These are phyloP conservation scores for Bos indicus DNA, from an alignment of 2,113 vertebrate species.

Conservation along the genomic window DNA sequence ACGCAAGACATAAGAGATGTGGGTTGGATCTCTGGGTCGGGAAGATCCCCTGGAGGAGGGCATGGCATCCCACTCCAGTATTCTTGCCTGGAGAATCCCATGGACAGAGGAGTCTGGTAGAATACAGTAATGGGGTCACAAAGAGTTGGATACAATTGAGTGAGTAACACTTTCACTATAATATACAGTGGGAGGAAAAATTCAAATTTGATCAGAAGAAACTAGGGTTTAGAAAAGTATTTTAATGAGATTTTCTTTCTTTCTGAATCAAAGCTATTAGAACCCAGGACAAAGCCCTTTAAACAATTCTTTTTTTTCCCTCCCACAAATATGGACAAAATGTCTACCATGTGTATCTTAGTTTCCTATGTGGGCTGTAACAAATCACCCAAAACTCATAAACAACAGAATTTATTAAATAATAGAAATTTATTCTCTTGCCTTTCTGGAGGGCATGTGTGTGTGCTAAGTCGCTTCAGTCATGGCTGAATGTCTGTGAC, in stretches of 20 bases:
- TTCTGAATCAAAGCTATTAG: conserved; percentile 8
- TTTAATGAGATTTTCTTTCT: not conserved
- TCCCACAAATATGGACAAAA: not conserved
- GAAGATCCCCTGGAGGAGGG: not conserved
- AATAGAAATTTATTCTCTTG: not conserved
- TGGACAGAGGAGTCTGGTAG: not conserved
- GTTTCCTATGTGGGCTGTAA: not conserved
- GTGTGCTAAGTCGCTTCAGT: not conserved
- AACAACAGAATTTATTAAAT: not conserved
- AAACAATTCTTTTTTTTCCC: not conserved
- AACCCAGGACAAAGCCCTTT: not conserved
- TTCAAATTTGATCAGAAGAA: not conserved
- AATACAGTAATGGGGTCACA: not conserved
- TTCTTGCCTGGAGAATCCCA: not conserved
- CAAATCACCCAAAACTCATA: not conserved
- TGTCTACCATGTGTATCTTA: not conserved
- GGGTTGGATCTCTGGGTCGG: not conserved
- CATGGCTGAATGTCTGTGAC: not conserved
- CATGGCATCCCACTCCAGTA: not conserved
- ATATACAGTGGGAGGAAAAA: not conserved
- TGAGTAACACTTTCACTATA: not conserved
- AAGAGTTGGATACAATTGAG: not conserved
- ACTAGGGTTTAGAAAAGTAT: not conserved
- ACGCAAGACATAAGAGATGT: not conserved
- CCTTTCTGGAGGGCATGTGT: not conserved